Percentiles rank a stretch among this genome's conserved stretches.
Evolutionary conservation across 2,888 invertebrate species (phyloP).

Genomic region (Macaria liturata): DNA sequence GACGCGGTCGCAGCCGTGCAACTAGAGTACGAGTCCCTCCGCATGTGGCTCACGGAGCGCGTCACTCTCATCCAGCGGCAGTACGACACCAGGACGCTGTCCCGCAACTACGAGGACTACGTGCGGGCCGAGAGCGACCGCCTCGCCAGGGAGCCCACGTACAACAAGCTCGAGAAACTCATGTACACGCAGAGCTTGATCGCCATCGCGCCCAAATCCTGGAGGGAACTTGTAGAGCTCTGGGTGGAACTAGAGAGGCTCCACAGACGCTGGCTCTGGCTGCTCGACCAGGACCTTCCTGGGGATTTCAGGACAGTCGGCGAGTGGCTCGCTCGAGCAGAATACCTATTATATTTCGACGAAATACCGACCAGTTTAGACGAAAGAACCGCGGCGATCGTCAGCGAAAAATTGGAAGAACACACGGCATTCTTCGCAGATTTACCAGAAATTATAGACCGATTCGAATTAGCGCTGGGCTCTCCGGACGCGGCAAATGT

Average conservation of each 20-base stretch:
- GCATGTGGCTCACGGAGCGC: conserved; percentile 92
- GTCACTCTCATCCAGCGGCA: conserved; percentile 90
- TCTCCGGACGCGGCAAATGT: conserved; percentile 88
- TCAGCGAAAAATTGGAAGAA: conserved; percentile 94
- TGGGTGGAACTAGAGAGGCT: conserved; percentile 92
- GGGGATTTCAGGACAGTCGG: conserved; percentile 94
- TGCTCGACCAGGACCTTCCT: conserved; percentile 92
- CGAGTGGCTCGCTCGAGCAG: conserved; percentile 95
- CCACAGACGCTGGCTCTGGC: conserved; percentile 94
- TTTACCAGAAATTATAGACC: conserved; percentile 88
- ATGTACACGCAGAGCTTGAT: conserved; percentile 92
- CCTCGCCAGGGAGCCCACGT: conserved; percentile 87
- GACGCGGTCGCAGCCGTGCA: conserved; percentile 91
- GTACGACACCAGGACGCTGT: conserved; percentile 88
- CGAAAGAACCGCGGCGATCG: conserved; percentile 93
- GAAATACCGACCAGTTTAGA: conserved; percentile 93
- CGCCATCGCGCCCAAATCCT: conserved; percentile 92
- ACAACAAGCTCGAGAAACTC: conserved; percentile 90
- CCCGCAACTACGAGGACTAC: conserved; percentile 92
- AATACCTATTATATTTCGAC: conserved; percentile 90
- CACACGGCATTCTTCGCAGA: conserved; percentile 95
- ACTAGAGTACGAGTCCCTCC: conserved; percentile 90
- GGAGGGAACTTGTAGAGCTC: conserved; percentile 90
- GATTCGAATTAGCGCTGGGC: conserved; percentile 89
- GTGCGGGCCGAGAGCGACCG: conserved; percentile 90